These are phyloP conservation scores for Drosophila koepferae DNA, from an alignment of 2,888 invertebrate genomes.

Conservation along the genomic window DNA sequence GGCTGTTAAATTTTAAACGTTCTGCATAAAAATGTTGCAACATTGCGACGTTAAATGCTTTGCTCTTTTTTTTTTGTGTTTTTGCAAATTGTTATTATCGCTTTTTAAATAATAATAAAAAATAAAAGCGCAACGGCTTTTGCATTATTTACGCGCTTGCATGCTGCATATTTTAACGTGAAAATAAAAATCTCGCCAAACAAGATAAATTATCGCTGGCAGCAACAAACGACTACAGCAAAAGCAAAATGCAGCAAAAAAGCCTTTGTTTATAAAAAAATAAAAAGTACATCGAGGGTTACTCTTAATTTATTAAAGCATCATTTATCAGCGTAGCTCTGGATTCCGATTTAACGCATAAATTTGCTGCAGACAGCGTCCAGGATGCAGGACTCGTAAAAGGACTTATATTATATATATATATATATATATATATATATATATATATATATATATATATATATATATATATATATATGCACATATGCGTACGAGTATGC, in stretches of 20 bases:
- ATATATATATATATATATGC: too few species aligned
- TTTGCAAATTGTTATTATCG: conserved; percentile 76
- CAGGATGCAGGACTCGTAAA: conserved; percentile 9
- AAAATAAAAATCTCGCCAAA: conserved; percentile 79
- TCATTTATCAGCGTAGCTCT: conserved; percentile 67
- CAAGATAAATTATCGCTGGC: conserved; percentile 75
- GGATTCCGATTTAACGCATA: conserved; percentile 54
- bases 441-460: too few species aligned
- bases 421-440: too few species aligned
- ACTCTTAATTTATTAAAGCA: conserved; percentile 80
- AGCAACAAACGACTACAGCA: conserved; percentile 37
- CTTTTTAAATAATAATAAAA: conserved; percentile 65
- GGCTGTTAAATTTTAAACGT: conserved; percentile 71
- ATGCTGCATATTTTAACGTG: conserved; percentile 74
- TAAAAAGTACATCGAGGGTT: conserved; percentile 51
- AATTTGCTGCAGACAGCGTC: conserved; percentile 52
- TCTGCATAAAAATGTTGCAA: conserved; percentile 58
- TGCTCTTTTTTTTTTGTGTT: conserved; percentile 45
- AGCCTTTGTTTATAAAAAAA: conserved; percentile 18
- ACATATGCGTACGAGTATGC: background rate
- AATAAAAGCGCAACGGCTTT: conserved; percentile 54
- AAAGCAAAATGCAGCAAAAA: conserved; percentile 34
- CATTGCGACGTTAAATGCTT: conserved; percentile 44
- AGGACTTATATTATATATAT: background rate
- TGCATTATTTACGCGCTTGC: conserved; percentile 78